Conservation (phyloP, 2,113 vertebrate species). For the Pycnonotus jocosus region DNA sequence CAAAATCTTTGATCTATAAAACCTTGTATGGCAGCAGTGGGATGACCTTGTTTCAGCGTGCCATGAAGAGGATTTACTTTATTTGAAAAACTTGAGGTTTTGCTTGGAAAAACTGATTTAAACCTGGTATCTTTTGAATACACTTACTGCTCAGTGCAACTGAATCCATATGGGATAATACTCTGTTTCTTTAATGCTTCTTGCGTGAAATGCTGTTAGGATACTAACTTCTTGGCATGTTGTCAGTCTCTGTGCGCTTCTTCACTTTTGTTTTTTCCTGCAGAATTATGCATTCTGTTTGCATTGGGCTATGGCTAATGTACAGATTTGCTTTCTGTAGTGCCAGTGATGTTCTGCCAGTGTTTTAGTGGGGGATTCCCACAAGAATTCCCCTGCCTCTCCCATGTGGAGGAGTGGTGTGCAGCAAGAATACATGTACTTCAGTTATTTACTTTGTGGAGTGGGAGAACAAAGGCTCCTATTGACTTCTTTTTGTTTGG, state of each 20-base stretch:
- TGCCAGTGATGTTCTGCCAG: background rate
- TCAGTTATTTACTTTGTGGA: background rate
- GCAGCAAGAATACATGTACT: background rate
- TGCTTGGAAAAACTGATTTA: background rate
- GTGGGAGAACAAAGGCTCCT: background rate
- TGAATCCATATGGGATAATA: background rate
- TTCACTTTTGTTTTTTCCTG: background rate
- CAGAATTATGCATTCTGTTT: background rate
- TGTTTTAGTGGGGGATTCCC: background rate
- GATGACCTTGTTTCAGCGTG: rapidly evolving
- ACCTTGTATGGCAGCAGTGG: background rate
- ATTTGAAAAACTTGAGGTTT: background rate
- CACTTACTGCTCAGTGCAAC: background rate
- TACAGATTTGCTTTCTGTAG: background rate
- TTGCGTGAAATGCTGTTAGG: background rate
- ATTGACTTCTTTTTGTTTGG: background rate
- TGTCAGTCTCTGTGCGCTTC: background rate
- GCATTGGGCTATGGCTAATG: background rate
- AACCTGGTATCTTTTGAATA: background rate
- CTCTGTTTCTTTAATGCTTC: background rate
- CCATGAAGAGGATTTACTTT: background rate
- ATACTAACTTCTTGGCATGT: background rate
- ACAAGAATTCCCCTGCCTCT: background rate
- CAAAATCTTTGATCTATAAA: background rate
- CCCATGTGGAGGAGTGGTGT: background rate